A percentile compares a stretch with the other conserved stretches of the same genome.
Evolutionary conservation across 2,888 invertebrate genomes (phyloP).

Genomic region (Ceratothoa steindachneri): DNA sequence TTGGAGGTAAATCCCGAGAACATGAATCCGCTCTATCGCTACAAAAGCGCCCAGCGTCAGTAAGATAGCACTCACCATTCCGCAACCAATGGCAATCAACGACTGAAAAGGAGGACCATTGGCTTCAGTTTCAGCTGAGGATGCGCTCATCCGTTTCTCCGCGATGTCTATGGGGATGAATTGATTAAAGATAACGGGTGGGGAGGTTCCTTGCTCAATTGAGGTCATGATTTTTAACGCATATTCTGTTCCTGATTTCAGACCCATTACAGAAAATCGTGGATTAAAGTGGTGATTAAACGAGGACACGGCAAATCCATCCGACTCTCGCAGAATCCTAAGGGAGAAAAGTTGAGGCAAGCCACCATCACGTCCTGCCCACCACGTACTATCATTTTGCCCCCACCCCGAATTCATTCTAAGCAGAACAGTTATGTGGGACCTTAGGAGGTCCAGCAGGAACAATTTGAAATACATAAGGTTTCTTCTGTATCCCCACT

Average conservation of each 20-base stretch:
- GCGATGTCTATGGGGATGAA: slow-evolving; percentile 44
- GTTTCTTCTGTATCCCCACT: slow-evolving; percentile 75
- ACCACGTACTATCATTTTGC: too few relatives aligned
- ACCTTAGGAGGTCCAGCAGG: slow-evolving; percentile 33
- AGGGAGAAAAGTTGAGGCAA: slow-evolving; percentile 35
- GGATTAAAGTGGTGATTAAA: slow-evolving; percentile 18
- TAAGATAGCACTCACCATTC: neutral
- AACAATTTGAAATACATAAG: slow-evolving; percentile 60
- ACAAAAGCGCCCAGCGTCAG: neutral
- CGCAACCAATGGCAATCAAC: neutral
- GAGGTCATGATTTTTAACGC: slow-evolving; percentile 26
- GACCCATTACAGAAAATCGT: slow-evolving; percentile 34
- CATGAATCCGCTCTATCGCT: too few relatives aligned
- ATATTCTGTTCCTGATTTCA: slow-evolving; percentile 39
- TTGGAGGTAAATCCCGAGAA: too few relatives aligned
- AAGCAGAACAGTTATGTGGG: slow-evolving; percentile 35
- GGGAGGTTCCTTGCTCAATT: slow-evolving; percentile 34
- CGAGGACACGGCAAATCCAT: neutral
- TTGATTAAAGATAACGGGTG: slow-evolving; percentile 23
- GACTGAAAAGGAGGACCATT: neutral
- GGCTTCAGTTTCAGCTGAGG: neutral
- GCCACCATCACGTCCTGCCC: slow-evolving; percentile 39
- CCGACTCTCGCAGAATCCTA: neutral
- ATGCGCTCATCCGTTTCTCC: slow-evolving; percentile 33
- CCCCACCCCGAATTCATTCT: slow-evolving; percentile 41